A percentile compares a stretch with the other conserved stretches of the same genome.
Evolutionary conservation across 2,888 invertebrate species (phyloP).

Genomic region (Eubasilissa splendida): DNA sequence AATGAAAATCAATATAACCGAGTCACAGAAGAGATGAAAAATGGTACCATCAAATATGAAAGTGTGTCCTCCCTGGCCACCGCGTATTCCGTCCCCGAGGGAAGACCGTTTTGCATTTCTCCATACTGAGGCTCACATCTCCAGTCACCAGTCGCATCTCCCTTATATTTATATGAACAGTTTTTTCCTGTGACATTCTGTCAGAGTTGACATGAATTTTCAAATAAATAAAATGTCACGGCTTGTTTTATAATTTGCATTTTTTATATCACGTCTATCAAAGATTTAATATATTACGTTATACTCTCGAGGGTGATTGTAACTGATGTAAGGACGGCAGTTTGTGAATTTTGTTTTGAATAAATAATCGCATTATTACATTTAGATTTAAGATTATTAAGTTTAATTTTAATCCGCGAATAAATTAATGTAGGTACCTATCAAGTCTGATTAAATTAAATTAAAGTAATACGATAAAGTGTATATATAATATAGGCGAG

Average conservation of each 20-base stretch:
- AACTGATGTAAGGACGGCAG: too few relatives aligned
- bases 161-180: conserved; percentile 51
- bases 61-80: background rate
- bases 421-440: too few relatives aligned
- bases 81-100: conserved; percentile 13
- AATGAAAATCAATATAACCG: too few relatives aligned
- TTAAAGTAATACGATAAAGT: too few relatives aligned
- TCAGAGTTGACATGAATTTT: conserved; percentile 54
- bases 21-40: too few relatives aligned
- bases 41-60: background rate
- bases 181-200: conserved; percentile 53
- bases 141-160: conserved; percentile 21
- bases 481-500: too few relatives aligned
- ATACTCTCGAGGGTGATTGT: conserved; percentile 16
- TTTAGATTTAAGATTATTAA: too few relatives aligned
- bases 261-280: conserved; percentile 49
- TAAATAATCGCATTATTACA: too few relatives aligned
- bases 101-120: conserved; percentile 46
- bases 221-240: conserved; percentile 54
- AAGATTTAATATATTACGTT: conserved; percentile 34
- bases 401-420: too few relatives aligned
- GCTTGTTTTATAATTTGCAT: conserved; percentile 45
- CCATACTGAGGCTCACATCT: conserved; percentile 32
- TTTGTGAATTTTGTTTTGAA: too few relatives aligned
- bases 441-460: too few relatives aligned